Conservation (phyloP, 1,140 invertebrate genomes). For the Drosophila quadrilineata region DNA sequence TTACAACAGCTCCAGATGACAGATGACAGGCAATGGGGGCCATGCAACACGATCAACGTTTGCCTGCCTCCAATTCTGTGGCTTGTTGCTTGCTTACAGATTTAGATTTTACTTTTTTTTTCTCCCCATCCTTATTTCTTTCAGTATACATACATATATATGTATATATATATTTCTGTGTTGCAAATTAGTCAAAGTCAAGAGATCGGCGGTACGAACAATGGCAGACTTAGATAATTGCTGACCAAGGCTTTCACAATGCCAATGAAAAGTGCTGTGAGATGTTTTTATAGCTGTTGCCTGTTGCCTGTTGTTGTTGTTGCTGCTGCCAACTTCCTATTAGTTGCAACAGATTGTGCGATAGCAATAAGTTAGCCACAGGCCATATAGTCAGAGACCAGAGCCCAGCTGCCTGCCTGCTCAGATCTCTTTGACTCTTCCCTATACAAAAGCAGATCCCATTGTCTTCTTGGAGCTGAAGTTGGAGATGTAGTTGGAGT, state of each 20-base stretch:
- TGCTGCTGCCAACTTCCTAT: constrained; percentile 62
- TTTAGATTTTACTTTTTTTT: no score
- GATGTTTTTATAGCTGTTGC: constrained; percentile 8
- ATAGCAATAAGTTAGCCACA: constrained; percentile 74
- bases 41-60: constrained; percentile 11
- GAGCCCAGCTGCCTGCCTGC: constrained; percentile 11
- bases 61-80: constrained; percentile 2
- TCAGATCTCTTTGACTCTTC: neutral
- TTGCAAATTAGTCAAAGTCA: constrained; percentile 79
- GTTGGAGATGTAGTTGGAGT: neutral
- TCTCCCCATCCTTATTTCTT: no score
- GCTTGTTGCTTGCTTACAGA: constrained; percentile 44
- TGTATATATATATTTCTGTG: no score
- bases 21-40: constrained; percentile 68
- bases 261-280: constrained; percentile 61
- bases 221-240: constrained; percentile 77
- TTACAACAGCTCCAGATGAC: constrained; percentile 54
- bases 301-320: constrained; percentile 6
- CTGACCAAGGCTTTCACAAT: constrained; percentile 72
- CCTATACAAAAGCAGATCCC: no score
- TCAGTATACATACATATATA: no score
- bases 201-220: constrained; percentile 59
- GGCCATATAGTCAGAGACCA: constrained; percentile 7
- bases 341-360: constrained; percentile 75
- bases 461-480: constrained; percentile 24